Evolutionary conservation across 2,888 invertebrate species (phyloP).

Genomic region (Amblyteles armatorius): DNA sequence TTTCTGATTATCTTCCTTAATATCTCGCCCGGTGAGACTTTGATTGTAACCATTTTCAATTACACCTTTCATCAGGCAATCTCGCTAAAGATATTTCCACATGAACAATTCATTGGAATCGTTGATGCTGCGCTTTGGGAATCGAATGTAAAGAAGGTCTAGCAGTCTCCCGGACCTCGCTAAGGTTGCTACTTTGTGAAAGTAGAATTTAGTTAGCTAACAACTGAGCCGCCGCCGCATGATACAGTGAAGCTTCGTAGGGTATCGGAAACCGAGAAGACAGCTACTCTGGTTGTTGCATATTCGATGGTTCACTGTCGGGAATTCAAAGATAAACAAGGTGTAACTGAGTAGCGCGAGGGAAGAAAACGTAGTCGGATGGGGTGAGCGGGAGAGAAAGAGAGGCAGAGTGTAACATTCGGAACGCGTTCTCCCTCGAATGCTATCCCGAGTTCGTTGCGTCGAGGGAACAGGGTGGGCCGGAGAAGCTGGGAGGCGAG

Average conservation of each 20-base stretch:
- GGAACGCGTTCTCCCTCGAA: slow-evolving; percentile 1
- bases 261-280: slow-evolving; percentile 37
- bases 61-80: background rate
- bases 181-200: background rate
- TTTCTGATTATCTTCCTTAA: too few species aligned
- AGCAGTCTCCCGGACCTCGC: background rate
- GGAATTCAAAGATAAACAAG: slow-evolving; percentile 62
- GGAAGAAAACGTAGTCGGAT: slow-evolving; percentile 33
- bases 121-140: background rate
- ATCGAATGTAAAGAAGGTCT: background rate
- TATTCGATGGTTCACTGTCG: slow-evolving; percentile 51
- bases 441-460: background rate
- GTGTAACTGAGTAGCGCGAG: slow-evolving; percentile 51
- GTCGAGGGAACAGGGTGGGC: slow-evolving; percentile 23
- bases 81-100: background rate
- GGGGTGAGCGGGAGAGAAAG: background rate
- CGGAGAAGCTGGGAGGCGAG: slow-evolving; percentile 9
- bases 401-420: background rate
- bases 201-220: slow-evolving; percentile 3
- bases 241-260: background rate
- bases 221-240: background rate
- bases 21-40: background rate
- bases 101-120: background rate
- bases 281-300: slow-evolving; percentile 54
- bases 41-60: background rate